Conservation (phyloP, 2,888 invertebrate species). For the Cantharis rustica region DNA sequence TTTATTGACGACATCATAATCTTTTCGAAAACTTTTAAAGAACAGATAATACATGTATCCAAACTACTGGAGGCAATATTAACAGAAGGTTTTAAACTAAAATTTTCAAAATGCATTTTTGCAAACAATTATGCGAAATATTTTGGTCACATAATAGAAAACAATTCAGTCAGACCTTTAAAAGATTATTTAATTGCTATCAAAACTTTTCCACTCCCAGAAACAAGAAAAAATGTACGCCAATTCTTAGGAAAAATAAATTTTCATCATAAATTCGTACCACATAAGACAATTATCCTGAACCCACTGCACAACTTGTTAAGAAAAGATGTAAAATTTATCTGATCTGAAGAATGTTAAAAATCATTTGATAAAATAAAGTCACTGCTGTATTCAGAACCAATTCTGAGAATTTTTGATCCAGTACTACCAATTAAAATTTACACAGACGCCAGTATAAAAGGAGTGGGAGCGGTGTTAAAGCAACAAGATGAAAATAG, state of each 20-base stretch:
- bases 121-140: too few species aligned
- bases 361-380: slow-evolving; percentile 6
- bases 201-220: slow-evolving; percentile 12
- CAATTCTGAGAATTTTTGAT: slow-evolving; percentile 17
- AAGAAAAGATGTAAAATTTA: slow-evolving; percentile 6
- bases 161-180: too few species aligned
- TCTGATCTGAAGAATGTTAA: slow-evolving; percentile 11
- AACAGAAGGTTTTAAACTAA: too few species aligned
- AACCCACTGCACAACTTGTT: slow-evolving; percentile 22
- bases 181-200: too few species aligned
- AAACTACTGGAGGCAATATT: too few species aligned
- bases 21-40: too few species aligned
- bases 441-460: slow-evolving; percentile 29
- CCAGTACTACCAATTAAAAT: slow-evolving; percentile 10
- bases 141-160: too few species aligned
- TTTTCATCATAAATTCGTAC: not conserved
- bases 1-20: too few species aligned
- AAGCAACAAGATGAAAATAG: slow-evolving; percentile 35
- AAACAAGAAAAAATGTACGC: slow-evolving; percentile 28
- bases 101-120: too few species aligned
- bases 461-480: slow-evolving; percentile 36
- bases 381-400: slow-evolving; percentile 5
- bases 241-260: slow-evolving; percentile 28
- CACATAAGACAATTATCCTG: not conserved
- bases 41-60: too few species aligned